Percentiles rank a stretch among this genome's conserved stretches.
Conservation (phyloP, 2,888 invertebrate genomes). For the Sinopyrophorus schimmeli region DNA sequence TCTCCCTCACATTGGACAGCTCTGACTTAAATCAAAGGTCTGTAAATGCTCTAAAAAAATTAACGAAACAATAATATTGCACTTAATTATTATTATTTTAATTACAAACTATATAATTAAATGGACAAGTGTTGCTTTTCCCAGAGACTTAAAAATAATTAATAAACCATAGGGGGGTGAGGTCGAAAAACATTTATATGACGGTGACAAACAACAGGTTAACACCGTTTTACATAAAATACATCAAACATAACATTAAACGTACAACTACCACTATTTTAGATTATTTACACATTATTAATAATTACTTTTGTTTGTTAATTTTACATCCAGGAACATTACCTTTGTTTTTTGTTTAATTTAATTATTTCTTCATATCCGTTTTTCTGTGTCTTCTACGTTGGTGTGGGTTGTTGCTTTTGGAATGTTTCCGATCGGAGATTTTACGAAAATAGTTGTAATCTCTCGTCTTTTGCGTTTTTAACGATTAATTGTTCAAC, state of each 20-base stretch:
- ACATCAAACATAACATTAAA: slow-evolving; percentile 33
- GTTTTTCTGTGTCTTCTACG: too few species aligned
- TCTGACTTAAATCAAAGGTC: slow-evolving; percentile 32
- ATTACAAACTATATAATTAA: too few species aligned
- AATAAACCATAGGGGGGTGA: slow-evolving; percentile 7
- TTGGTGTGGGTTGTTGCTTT: too few species aligned
- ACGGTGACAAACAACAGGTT: slow-evolving; percentile 26
- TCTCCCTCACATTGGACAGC: too few species aligned
- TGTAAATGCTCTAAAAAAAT: slow-evolving; percentile 22
- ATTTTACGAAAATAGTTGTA: too few species aligned
- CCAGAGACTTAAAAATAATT: too few species aligned
- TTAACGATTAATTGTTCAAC: too few species aligned
- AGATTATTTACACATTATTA: slow-evolving; percentile 23
- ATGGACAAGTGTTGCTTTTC: too few species aligned
- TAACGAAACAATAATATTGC: slow-evolving; percentile 25
- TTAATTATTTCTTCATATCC: too few species aligned
- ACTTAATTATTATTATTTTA: too few species aligned
- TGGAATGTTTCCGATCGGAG: too few species aligned
- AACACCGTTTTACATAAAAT: slow-evolving; percentile 31
- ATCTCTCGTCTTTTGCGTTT: too few species aligned
- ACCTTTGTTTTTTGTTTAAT: slow-evolving; percentile 40
- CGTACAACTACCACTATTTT: slow-evolving; percentile 24
- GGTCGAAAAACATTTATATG: slow-evolving; percentile 10
- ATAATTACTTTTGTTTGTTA: slow-evolving; percentile 13
- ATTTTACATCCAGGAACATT: slow-evolving; percentile 51